Evolutionary conservation across 1,140 invertebrate genomes (phyloP).

Genomic region (Aphis craccivora): DNA sequence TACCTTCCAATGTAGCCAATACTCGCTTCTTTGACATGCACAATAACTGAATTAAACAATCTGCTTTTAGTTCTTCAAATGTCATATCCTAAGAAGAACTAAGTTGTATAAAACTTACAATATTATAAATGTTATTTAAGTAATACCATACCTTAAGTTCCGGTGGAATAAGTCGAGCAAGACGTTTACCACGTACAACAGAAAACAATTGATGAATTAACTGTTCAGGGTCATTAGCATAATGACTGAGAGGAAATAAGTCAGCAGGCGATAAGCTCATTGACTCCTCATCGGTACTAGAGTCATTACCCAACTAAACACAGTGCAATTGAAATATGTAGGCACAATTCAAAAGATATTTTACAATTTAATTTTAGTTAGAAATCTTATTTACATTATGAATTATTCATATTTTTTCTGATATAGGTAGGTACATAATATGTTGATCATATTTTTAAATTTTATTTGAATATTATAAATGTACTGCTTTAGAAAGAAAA

Average conservation of each 20-base stretch:
- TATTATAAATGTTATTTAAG: not conserved
- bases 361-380: not conserved
- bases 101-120: not conserved
- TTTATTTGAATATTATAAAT: not conserved
- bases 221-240: slow-evolving; percentile 61
- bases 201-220: slow-evolving; percentile 63
- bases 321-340: not conserved
- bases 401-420: not conserved
- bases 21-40: slow-evolving; percentile 63
- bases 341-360: not conserved
- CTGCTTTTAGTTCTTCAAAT: slow-evolving; percentile 62
- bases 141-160: slow-evolving; percentile 61
- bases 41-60: slow-evolving; percentile 62
- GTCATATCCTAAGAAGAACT: slow-evolving; percentile 57
- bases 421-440: too few species aligned
- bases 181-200: slow-evolving; percentile 60
- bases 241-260: slow-evolving; percentile 62
- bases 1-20: slow-evolving; percentile 61
- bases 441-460: not conserved
- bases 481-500: not conserved
- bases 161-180: slow-evolving; percentile 62
- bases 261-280: slow-evolving; percentile 59
- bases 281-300: slow-evolving; percentile 58
- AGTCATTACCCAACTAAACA: slow-evolving; percentile 42
- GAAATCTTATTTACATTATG: not conserved